Conservation (phyloP, 2,888 invertebrate genomes). For the Ditylenchus weischeri region DNA sequence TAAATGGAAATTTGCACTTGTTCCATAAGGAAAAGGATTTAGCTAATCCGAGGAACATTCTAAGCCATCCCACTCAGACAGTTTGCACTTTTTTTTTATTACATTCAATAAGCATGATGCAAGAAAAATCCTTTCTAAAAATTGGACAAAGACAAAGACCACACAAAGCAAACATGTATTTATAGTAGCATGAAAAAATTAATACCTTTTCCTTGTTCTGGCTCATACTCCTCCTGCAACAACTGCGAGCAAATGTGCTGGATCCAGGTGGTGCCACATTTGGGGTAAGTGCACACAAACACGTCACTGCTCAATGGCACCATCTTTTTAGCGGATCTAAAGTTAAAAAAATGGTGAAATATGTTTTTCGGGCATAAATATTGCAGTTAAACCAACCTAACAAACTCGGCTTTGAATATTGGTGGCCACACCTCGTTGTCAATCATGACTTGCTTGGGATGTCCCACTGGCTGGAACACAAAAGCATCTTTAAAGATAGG, state of each 20-base stretch:
- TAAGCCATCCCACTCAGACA: too few relatives aligned
- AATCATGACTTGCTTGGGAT: slow-evolving; percentile 53
- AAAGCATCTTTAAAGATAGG: slow-evolving; percentile 1
- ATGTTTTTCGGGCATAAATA: not conserved
- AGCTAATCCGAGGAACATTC: too few relatives aligned
- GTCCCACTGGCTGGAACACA: slow-evolving; percentile 47
- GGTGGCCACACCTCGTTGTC: slow-evolving; percentile 58
- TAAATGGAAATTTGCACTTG: too few relatives aligned
- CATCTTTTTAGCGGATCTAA: slow-evolving; percentile 49
- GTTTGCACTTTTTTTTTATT: too few relatives aligned
- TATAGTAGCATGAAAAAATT: not conserved
- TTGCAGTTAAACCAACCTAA: slow-evolving; percentile 33
- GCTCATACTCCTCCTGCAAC: slow-evolving; percentile 37
- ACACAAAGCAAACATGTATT: too few relatives aligned
- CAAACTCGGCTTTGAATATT: slow-evolving; percentile 52
- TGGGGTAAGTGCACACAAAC: slow-evolving; percentile 57
- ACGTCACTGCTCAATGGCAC: slow-evolving; percentile 47
- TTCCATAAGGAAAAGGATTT: too few relatives aligned
- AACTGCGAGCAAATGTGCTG: slow-evolving; percentile 57
- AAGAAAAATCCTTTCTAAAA: too few relatives aligned
- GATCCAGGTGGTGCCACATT: slow-evolving; percentile 58
- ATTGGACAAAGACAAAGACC: too few relatives aligned
- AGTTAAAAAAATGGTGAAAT: not conserved
- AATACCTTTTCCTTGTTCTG: slow-evolving; percentile 38
- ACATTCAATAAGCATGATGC: too few relatives aligned